phyloP scores from a whole-genome alignment of 2,888 invertebrate genomes.

The Drosophila siamana region DNA sequence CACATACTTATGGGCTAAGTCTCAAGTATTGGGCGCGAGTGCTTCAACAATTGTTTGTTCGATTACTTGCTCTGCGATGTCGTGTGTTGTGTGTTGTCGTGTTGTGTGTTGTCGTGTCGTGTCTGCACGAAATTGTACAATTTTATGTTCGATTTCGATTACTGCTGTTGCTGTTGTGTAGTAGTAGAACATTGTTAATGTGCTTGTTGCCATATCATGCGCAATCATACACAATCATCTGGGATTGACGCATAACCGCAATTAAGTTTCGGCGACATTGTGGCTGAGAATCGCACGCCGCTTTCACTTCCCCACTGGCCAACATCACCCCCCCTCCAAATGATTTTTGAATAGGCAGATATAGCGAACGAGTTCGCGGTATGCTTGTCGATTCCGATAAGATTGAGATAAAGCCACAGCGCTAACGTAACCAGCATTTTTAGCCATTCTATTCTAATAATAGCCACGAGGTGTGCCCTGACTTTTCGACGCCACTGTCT shows the following conservation, averaged over 20 bases:
- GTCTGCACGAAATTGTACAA: conserved; percentile 16
- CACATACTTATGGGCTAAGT: conserved; percentile 18
- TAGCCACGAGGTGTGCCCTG: conserved; percentile 41
- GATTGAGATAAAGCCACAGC: conserved; percentile 49
- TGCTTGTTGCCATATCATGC: conserved; percentile 30
- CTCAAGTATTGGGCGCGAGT: conserved; percentile 28
- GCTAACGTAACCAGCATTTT: conserved; percentile 25
- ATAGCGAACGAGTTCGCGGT: not conserved
- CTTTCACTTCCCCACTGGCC: not conserved
- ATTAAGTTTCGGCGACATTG: conserved; percentile 56
- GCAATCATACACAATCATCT: conserved; percentile 17
- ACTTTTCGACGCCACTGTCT: conserved; percentile 46
- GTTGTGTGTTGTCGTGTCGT: too few relatives aligned
- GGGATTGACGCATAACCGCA: conserved; percentile 56
- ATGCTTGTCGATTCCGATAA: conserved; percentile 48
- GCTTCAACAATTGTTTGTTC: conserved; percentile 28
- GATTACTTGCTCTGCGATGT: conserved; percentile 44
- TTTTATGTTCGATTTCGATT: not conserved
- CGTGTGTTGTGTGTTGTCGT: not conserved
- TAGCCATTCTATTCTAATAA: conserved; percentile 21
- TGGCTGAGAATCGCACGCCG: conserved; percentile 41
- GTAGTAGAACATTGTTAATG: conserved; percentile 46
- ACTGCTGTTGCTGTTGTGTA: conserved; percentile 5
- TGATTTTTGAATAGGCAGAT: conserved; percentile 37
- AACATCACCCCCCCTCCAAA: not conserved